phyloP scores from a whole-genome alignment of 2,113 vertebrate species.

The Origma solitaria region DNA sequence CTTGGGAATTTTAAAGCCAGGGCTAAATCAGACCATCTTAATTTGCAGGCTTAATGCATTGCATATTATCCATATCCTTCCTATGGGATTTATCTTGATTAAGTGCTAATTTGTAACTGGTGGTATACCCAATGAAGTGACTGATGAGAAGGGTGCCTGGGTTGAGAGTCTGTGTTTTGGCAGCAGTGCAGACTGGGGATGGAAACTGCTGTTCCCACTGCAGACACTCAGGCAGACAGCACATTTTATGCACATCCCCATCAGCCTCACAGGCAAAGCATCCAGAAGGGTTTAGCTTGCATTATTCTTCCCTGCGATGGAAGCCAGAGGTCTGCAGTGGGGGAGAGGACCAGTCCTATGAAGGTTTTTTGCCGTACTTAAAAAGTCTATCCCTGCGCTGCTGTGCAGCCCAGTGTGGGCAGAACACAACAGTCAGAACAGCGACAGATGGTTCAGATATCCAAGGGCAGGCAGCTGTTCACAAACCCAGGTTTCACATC shows the following conservation, averaged over 20 bases:
- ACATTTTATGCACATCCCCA: background rate
- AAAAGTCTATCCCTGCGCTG: background rate
- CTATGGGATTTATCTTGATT: conserved; percentile 67
- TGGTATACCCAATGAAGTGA: conserved; percentile 52
- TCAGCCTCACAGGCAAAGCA: background rate
- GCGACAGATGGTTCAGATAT: rapidly evolving
- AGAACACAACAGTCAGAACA: background rate
- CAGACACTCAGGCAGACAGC: background rate
- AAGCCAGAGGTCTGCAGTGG: background rate
- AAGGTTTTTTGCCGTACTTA: rapidly evolving
- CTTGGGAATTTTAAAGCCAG: conserved; percentile 43
- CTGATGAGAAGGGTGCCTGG: conserved; percentile 54
- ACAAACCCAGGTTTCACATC: background rate
- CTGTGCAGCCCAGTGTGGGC: background rate
- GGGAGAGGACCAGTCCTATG: background rate
- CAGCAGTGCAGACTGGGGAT: background rate
- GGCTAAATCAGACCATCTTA: conserved; percentile 60
- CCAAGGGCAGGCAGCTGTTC: rapidly evolving
- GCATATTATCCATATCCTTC: conserved; percentile 61
- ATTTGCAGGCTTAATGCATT: conserved; percentile 60
- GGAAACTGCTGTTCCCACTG: background rate
- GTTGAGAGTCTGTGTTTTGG: conserved; percentile 23
- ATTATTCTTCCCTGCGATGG: background rate
- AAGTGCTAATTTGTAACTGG: conserved; percentile 63
- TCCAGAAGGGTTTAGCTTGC: background rate